A percentile compares a stretch with the other conserved stretches of the same genome.
Conservation (phyloP, 2,888 invertebrate genomes). For the Conops quadrifasciatus region DNA sequence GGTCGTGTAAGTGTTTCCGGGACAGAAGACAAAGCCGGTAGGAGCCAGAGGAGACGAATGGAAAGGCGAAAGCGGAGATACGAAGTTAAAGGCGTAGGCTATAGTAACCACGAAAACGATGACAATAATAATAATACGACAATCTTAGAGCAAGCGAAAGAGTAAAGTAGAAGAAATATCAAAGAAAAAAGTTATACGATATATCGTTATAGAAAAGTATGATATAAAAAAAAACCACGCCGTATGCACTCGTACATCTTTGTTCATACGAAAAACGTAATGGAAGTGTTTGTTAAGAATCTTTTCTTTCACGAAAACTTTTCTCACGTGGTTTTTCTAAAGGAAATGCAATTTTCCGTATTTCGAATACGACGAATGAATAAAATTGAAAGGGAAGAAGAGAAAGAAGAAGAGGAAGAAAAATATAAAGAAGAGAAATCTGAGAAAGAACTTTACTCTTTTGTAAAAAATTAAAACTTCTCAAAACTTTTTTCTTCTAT, state of each 20-base stretch:
- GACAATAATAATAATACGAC: not conserved
- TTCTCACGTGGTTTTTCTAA: slow-evolving; percentile 20
- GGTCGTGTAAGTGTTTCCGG: slow-evolving; percentile 24
- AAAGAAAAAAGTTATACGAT: not conserved
- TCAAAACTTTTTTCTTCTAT: no score
- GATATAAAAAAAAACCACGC: no score
- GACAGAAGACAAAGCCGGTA: not conserved
- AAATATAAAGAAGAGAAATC: no score
- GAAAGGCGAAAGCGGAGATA: not conserved
- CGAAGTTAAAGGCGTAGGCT: not conserved
- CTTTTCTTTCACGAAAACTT: slow-evolving; percentile 28
- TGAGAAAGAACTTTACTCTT: no score
- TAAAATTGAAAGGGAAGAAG: no score
- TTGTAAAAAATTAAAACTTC: no score
- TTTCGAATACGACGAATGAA: slow-evolving; percentile 1
- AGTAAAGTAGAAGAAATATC: not conserved
- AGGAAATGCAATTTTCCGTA: slow-evolving; percentile 33
- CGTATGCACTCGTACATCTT: not conserved
- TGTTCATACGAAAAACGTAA: slow-evolving; percentile 5
- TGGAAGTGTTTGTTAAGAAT: slow-evolving; percentile 32
- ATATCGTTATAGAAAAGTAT: not conserved
- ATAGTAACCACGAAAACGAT: not conserved
- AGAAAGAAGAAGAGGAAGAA: no score
- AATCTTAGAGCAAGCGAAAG: not conserved
- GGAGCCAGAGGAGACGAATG: no score